phyloP scores from a whole-genome alignment of 2,797 vertebrate genomes.

The Lutjanus campechanus region DNA sequence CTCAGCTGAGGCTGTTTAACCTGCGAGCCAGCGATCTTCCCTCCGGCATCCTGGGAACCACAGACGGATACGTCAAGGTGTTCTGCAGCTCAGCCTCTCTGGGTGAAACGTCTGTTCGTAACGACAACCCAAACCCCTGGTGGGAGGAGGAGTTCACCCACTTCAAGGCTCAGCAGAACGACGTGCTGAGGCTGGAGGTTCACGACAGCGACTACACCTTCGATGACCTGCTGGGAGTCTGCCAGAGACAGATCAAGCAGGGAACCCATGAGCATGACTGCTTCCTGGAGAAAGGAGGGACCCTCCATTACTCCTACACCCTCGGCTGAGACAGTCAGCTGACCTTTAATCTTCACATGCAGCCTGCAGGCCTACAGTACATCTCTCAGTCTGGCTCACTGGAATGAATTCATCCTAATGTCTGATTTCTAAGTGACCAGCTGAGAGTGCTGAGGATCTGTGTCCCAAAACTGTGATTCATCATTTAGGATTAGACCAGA shows the following conservation, averaged over 20 bases:
- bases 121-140: slow-evolving; percentile 57
- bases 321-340: slow-evolving; percentile 11
- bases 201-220: slow-evolving; percentile 51
- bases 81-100: slow-evolving; percentile 40
- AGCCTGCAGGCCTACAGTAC: too few species aligned
- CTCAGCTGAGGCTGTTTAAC: slow-evolving; percentile 56
- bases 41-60: slow-evolving; percentile 24
- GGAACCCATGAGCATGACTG: slow-evolving; percentile 66
- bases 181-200: slow-evolving; percentile 68
- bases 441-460: not conserved
- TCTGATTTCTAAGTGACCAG: too few species aligned
- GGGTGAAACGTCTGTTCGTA: slow-evolving; percentile 52
- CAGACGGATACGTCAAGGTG: slow-evolving; percentile 71
- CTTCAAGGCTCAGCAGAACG: slow-evolving; percentile 23
- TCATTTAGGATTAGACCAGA: not conserved
- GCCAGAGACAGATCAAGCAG: slow-evolving; percentile 43
- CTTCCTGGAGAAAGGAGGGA: slow-evolving; percentile 59
- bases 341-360: not conserved
- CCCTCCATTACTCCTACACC: slow-evolving; percentile 67
- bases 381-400: not conserved
- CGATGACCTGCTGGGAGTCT: slow-evolving; percentile 72
- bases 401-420: not conserved
- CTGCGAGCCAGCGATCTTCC: slow-evolving; percentile 64
- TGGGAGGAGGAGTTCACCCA: slow-evolving; percentile 69
- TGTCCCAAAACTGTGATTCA: not conserved